A percentile compares a stretch with the other conserved stretches of the same genome.
These are phyloP conservation scores for Dromaius novaehollandiae DNA, from an alignment of 2,113 vertebrate genomes.

Conservation along the genomic window DNA sequence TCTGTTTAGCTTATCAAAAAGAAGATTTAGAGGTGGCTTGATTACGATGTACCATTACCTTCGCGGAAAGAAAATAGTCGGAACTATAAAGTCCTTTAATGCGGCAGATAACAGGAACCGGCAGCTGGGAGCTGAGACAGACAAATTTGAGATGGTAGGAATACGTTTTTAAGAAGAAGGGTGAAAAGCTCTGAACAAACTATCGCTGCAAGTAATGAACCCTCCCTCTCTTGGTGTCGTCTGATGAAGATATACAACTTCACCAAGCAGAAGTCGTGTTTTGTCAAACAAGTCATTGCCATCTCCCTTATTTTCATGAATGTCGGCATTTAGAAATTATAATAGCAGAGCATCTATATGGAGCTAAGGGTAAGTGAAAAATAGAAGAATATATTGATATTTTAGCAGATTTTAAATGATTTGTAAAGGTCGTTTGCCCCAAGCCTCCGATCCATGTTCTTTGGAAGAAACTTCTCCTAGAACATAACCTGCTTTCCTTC, in stretches of 20 bases:
- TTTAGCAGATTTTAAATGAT: neutral
- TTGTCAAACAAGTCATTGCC: neutral
- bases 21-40: neutral
- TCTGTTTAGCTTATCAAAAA: neutral
- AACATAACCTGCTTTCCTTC: neutral
- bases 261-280: neutral
- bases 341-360: neutral
- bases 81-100: neutral
- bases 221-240: neutral
- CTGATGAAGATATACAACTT: neutral
- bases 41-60: neutral
- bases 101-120: neutral
- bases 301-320: neutral
- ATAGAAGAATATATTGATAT: conserved; percentile 20
- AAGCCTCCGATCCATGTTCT: neutral
- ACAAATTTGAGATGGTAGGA: neutral
- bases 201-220: neutral
- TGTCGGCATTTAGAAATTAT: neutral
- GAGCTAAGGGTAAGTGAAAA: neutral
- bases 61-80: neutral
- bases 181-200: neutral
- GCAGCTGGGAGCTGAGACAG: neutral
- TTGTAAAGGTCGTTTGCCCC: neutral
- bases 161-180: neutral
- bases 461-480: neutral